phyloP scores from a whole-genome alignment of 2,888 invertebrate genomes.

The Pteria penguin region DNA sequence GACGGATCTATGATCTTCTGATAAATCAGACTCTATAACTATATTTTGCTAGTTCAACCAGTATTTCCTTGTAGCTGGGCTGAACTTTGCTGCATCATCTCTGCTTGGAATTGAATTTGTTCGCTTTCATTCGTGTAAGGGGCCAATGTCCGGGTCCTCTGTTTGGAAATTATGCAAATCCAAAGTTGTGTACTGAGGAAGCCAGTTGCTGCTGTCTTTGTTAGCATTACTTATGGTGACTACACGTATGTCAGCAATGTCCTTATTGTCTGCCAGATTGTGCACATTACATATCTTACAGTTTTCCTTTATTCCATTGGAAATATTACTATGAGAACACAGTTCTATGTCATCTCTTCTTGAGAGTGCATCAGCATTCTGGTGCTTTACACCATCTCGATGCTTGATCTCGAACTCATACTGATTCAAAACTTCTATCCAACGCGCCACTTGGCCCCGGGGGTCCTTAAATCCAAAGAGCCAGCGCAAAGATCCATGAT shows the following conservation, averaged over 20 bases:
- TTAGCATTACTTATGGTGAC: neutral
- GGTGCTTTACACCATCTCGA: neutral
- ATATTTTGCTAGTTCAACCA: conserved; percentile 8
- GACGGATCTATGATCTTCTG: neutral
- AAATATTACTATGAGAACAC: neutral
- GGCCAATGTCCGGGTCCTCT: neutral
- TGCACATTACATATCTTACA: neutral
- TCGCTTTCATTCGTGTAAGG: neutral
- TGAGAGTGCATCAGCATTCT: neutral
- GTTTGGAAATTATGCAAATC: neutral
- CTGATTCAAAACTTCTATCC: neutral
- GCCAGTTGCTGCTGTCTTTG: neutral
- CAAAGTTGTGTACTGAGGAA: neutral
- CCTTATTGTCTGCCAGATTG: neutral
- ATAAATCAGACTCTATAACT: neutral
- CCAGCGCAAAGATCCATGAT: neutral
- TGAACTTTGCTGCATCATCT: neutral
- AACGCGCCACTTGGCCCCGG: neutral
- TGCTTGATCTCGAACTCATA: neutral
- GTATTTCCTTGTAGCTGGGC: neutral
- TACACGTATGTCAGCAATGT: neutral
- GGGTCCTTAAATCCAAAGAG: neutral
- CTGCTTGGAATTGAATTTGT: neutral
- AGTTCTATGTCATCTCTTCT: neutral
- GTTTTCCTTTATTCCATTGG: neutral